Percentiles rank a stretch among this genome's conserved stretches.
Evolutionary conservation across 1,140 invertebrate genomes (phyloP).

Genomic region (Ericerus pela): DNA sequence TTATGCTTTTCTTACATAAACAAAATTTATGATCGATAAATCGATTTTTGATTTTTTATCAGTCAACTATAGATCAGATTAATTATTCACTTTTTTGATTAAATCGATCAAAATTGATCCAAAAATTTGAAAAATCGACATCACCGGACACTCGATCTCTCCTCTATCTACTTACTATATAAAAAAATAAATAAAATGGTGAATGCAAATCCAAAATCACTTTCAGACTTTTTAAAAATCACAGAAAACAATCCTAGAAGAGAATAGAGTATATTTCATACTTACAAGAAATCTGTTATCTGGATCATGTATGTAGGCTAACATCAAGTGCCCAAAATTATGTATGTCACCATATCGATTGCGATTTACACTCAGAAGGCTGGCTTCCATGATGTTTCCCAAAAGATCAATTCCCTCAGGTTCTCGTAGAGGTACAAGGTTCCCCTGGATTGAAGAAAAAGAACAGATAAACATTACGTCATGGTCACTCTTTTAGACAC

Average conservation of each 20-base stretch:
- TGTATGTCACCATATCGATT: slow-evolving; percentile 56
- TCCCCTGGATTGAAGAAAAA: slow-evolving; percentile 10
- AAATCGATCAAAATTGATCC: no score
- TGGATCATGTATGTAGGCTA: slow-evolving; percentile 55
- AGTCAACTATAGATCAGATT: no score
- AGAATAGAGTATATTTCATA: slow-evolving; percentile 14
- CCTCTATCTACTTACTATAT: no score
- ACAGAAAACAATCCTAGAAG: background rate
- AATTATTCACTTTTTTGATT: no score
- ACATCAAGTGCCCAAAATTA: slow-evolving; percentile 50
- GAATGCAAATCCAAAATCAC: background rate
- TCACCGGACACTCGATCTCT: no score
- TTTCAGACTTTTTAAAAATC: background rate
- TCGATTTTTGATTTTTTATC: no score
- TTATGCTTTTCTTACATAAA: no score
- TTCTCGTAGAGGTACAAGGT: slow-evolving; percentile 41
- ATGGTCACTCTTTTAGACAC: no score
- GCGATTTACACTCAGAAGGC: slow-evolving; percentile 48
- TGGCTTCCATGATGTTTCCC: slow-evolving; percentile 63
- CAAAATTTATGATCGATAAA: no score
- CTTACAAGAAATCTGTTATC: slow-evolving; percentile 48
- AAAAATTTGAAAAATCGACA: no score
- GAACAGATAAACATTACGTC: no score
- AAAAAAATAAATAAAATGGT: background rate
- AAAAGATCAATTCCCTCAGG: slow-evolving; percentile 58